A percentile compares a stretch with the other conserved stretches of the same genome.
Conservation (phyloP, 2,888 invertebrate genomes). For the Drosophila paracracens region DNA sequence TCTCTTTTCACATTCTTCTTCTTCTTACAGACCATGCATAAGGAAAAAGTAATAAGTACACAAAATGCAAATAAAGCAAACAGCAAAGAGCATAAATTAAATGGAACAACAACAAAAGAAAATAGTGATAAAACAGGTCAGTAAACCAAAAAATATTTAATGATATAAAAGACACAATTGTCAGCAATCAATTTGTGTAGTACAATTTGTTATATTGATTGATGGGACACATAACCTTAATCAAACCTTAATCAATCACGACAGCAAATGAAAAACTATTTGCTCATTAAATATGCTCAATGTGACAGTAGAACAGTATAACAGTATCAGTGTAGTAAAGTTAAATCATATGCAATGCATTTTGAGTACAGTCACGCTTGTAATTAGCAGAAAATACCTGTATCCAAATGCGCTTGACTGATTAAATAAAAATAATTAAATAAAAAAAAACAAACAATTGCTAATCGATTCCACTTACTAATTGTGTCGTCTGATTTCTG, state of each 20-base stretch:
- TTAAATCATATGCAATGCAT: not conserved
- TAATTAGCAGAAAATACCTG: constrained; percentile 11
- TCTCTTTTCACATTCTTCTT: constrained; percentile 30
- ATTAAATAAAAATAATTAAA: not conserved
- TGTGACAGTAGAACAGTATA: constrained; percentile 1
- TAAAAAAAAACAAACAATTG: not conserved
- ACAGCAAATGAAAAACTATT: constrained; percentile 18
- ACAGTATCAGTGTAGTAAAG: not conserved
- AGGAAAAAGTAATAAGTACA: constrained; percentile 71
- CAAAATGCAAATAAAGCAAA: constrained; percentile 69
- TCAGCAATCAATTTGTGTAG: not conserved
- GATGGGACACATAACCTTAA: constrained; percentile 50
- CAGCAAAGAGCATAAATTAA: constrained; percentile 76
- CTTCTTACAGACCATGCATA: constrained; percentile 74
- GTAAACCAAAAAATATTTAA: constrained; percentile 39
- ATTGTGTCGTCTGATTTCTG: constrained; percentile 6
- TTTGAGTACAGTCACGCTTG: constrained; percentile 34
- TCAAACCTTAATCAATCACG: constrained; percentile 57
- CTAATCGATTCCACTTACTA: constrained; percentile 10
- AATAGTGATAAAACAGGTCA: constrained; percentile 81
- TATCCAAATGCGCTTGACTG: constrained; percentile 1
- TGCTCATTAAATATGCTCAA: constrained; percentile 10
- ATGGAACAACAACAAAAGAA: constrained; percentile 78
- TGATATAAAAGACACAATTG: constrained; percentile 12
- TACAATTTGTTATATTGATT: constrained; percentile 33